Base-by-base conservation (phyloP, 2,888 invertebrate species). In the Pachycephus smyrnensis region DNA sequence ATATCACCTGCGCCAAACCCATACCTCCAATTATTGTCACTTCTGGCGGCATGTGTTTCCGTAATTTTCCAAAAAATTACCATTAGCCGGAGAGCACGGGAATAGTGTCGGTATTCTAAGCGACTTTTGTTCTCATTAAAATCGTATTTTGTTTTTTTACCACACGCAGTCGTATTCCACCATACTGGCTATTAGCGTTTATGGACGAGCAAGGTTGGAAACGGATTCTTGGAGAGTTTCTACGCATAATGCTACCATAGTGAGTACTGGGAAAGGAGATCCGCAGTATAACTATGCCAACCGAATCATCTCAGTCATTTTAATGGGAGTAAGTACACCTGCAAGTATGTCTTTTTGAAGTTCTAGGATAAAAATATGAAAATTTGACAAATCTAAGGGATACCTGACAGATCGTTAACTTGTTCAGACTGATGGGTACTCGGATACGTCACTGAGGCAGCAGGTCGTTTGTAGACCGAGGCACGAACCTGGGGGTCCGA, bases 1-100 rank as follows among this genome's bases (percentile, higher is more conserved):
- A 55, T 55, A 23, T 55, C 40, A 55, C 40, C 40, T 40, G 40
- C 23, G 40, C 2, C 15, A 23, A 40, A 40, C 23, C 40, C 40
- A 23, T 23, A 55, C 40, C 40, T 55, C 40, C 40, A 55, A 55
- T 55, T 55, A 55, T 55, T 55, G 40, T 55, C 40, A 55, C 71
- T 82, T 82, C 76, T 77, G 80, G 82, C 79, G 82, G 78, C 82
- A 82, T 80, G 68, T 83, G 80, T 79, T 80, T 77, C 81, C 36
- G 77, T 80, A 55, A 78, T 82, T 85, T 85, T 80, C 80, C 80
- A 80, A 84, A 40, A 82, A 86, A 86, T 86, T 83, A 86, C 81
- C 80, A 77, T 81, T 82, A 82, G 74, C 79, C 69, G 40, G 2
- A 9, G 0, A 69, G 71, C 69, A 71, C 23, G 30, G 32, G 55